Conservation (phyloP, 2,888 invertebrate species). For the Megamerina dolium region DNA sequence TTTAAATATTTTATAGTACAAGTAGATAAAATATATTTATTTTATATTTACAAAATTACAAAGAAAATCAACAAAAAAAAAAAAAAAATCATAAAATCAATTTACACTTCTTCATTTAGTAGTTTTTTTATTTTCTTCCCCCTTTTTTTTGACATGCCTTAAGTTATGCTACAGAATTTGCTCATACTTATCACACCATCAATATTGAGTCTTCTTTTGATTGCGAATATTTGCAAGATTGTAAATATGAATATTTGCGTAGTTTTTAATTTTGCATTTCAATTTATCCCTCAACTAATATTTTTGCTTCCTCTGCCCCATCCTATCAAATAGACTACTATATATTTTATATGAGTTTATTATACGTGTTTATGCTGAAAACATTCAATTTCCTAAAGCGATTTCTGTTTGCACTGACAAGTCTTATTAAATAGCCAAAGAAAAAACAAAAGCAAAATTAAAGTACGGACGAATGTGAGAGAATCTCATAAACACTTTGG, state of each 20-base stretch:
- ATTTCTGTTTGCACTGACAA: constrained; percentile 34
- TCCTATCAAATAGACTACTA: not conserved
- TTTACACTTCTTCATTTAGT: not conserved
- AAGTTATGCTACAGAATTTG: not conserved
- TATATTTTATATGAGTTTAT: constrained; percentile 41
- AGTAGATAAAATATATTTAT: no score
- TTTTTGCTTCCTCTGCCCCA: not conserved
- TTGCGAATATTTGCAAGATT: no score
- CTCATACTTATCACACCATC: no score
- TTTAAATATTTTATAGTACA: no score
- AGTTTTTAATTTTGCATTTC: constrained; percentile 9
- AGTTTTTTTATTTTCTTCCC: not conserved
- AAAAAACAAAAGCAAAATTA: no score
- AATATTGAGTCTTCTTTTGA: no score
- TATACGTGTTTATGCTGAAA: constrained; percentile 35
- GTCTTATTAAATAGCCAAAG: no score
- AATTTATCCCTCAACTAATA: constrained; percentile 2
- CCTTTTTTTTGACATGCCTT: not conserved
- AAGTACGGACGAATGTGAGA: no score
- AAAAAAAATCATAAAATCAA: no score
- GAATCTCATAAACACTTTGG: no score
- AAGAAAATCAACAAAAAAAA: no score
- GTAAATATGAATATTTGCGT: constrained; percentile 13
- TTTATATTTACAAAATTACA: no score
- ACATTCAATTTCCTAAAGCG: constrained; percentile 41